A percentile compares a stretch with the other conserved stretches of the same genome.
Evolutionary conservation across 2,797 vertebrate species (phyloP).

Genomic region (Eremophila alpestris): DNA sequence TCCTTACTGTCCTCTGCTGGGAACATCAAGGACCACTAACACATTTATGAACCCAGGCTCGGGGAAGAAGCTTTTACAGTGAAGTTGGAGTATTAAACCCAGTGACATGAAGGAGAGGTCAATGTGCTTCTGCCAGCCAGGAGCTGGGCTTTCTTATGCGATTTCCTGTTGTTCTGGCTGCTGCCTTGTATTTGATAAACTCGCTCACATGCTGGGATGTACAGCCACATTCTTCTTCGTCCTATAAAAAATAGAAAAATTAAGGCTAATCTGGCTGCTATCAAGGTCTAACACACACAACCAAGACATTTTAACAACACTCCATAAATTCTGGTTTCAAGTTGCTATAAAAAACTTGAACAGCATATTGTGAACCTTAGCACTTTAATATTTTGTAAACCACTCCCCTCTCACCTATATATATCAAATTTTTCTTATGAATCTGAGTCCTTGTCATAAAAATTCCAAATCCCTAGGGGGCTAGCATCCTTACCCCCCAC

Average conservation of each 20-base stretch:
- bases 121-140: conserved; percentile 51
- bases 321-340: not conserved
- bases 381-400: fast-evolving
- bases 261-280: not conserved
- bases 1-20: conserved; percentile 86
- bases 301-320: conserved; percentile 1
- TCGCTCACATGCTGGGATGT: not conserved
- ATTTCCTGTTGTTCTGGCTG: conserved; percentile 37
- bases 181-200: conserved; percentile 11
- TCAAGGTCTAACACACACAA: not conserved
- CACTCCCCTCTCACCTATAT: fast-evolving
- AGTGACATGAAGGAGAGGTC: conserved; percentile 71
- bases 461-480: not conserved
- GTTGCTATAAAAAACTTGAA: not conserved
- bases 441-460: not conserved
- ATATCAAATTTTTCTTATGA: not conserved
- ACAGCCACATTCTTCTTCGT: conserved; percentile 62
- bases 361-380: not conserved
- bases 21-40: conserved; percentile 83
- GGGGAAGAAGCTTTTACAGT: conserved; percentile 69
- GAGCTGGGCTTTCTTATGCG: not conserved
- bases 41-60: conserved; percentile 84
- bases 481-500: fast-evolving
- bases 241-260: conserved; percentile 67
- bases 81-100: conserved; percentile 58